Evolutionary conservation across 2,797 vertebrate species (phyloP).

Genomic region (Orientallactaga sibirica): DNA sequence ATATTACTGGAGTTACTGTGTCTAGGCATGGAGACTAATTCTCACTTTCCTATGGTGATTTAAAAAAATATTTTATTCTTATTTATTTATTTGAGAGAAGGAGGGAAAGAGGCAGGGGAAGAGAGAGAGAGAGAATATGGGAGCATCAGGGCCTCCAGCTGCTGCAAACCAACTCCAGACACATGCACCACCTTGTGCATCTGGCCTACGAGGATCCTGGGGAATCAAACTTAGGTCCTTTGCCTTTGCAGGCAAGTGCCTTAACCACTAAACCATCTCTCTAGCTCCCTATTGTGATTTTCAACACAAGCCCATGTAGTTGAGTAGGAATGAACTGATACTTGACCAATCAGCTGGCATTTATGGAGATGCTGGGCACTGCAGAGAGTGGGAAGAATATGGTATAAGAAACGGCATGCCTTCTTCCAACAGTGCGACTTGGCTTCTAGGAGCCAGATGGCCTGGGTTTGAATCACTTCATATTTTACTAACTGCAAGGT

Average conservation of each 20-base stretch:
- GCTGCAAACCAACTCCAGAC: no score
- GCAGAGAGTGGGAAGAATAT: background rate
- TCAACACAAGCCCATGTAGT: background rate
- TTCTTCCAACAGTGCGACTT: background rate
- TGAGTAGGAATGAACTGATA: background rate
- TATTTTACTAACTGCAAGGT: background rate
- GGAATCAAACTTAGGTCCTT: no score
- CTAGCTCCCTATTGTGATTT: background rate
- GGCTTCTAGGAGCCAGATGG: background rate
- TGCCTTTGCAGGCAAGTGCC: no score
- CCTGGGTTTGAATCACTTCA: background rate
- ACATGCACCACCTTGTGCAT: no score
- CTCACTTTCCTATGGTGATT: background rate
- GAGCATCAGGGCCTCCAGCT: no score
- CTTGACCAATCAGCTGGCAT: no score
- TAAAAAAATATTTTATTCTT: background rate
- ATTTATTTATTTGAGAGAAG: no score
- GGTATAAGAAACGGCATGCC: background rate
- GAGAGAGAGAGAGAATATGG: no score
- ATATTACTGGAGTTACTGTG: background rate
- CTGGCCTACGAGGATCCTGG: no score
- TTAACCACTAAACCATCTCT: no score
- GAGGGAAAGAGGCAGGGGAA: no score
- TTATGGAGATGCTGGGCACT: background rate
- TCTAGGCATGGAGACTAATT: background rate